A percentile compares a stretch with the other conserved stretches of the same genome.
Conservation (phyloP, 2,888 invertebrate species). For the Noctua pronuba region DNA sequence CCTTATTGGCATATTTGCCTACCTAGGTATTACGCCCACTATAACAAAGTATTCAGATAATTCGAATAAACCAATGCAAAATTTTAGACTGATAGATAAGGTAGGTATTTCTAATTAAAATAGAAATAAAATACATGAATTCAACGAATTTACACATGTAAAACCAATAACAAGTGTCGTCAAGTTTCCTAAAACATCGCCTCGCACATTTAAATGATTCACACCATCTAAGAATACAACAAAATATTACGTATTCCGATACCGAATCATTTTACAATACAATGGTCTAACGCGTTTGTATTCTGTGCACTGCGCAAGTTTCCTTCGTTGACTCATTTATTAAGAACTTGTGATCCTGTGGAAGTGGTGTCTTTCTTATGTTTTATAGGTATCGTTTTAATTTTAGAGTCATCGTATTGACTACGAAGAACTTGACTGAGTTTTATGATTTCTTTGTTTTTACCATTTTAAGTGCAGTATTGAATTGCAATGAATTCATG, state of each 20-base stretch:
- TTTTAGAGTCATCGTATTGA: neutral
- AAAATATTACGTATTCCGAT: slow-evolving; percentile 71
- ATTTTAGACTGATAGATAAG: neutral
- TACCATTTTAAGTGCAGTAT: neutral
- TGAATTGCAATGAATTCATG: neutral
- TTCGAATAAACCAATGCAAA: neutral
- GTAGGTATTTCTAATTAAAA: neutral
- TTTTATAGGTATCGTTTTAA: slow-evolving; percentile 17
- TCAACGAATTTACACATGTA: slow-evolving; percentile 25
- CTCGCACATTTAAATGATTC: slow-evolving; percentile 68
- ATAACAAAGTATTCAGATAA: neutral
- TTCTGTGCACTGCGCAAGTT: slow-evolving; percentile 75
- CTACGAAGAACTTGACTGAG: neutral
- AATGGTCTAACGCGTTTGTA: slow-evolving; percentile 75
- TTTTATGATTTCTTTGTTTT: neutral
- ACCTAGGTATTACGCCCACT: neutral
- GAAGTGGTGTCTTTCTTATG: slow-evolving; percentile 45
- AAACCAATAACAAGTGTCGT: slow-evolving; percentile 45
- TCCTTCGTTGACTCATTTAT: slow-evolving; percentile 79
- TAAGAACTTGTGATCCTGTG: slow-evolving; percentile 37
- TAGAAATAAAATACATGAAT: slow-evolving; percentile 10
- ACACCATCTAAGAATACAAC: slow-evolving; percentile 68
- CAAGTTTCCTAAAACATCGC: slow-evolving; percentile 59
- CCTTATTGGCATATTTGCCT: neutral
- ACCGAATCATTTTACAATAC: slow-evolving; percentile 76